Conservation (phyloP, 2,113 vertebrate species). For the Pteruthius melanotis region DNA sequence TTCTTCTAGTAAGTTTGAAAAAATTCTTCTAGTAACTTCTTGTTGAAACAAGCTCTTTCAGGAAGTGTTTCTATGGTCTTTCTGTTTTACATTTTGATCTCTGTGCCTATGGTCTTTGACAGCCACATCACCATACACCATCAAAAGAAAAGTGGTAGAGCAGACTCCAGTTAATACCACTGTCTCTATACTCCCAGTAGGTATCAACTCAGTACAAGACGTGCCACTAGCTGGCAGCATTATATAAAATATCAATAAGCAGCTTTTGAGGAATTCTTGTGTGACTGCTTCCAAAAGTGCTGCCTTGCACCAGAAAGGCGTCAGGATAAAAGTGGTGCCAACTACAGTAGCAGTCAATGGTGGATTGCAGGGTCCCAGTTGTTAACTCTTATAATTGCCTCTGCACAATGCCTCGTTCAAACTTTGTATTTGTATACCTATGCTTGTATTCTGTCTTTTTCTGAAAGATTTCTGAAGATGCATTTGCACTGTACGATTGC, state of each 20-base stretch:
- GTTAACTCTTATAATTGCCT: neutral
- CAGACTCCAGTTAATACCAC: neutral
- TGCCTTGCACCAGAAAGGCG: neutral
- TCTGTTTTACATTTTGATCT: neutral
- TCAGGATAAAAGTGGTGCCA: neutral
- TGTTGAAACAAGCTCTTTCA: neutral
- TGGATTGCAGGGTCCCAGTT: neutral
- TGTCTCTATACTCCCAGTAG: neutral
- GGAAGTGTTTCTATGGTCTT: neutral
- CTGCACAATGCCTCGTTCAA: neutral
- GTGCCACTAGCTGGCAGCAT: slow-evolving; percentile 79
- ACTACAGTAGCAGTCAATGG: neutral
- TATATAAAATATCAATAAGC: slow-evolving; percentile 68
- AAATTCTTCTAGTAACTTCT: neutral
- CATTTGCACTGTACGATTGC: neutral
- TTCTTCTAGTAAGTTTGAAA: neutral
- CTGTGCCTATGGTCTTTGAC: neutral
- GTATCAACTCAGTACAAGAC: slow-evolving; percentile 36
- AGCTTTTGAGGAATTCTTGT: slow-evolving; percentile 6
- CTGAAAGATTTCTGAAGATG: neutral
- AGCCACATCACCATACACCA: neutral
- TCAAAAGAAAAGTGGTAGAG: neutral
- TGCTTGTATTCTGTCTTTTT: neutral
- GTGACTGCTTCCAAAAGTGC: neutral
- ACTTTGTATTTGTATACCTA: neutral